These are phyloP conservation scores for Drosophila melanosoma DNA, from an alignment of 2,888 invertebrate genomes.

Conservation along the genomic window DNA sequence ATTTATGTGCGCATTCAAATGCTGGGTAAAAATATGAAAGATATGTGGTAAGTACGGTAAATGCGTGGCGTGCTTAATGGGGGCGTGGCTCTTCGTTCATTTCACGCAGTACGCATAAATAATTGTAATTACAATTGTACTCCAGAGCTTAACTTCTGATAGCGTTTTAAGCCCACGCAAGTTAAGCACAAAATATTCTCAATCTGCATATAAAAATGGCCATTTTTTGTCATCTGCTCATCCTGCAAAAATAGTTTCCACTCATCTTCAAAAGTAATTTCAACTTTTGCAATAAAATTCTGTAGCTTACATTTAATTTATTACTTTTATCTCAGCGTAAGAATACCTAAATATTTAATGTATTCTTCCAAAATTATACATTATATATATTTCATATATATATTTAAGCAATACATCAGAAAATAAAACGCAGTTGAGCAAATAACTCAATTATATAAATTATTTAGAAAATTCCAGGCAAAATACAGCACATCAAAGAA, in stretches of 20 bases:
- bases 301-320: neutral
- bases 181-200: conserved; percentile 4
- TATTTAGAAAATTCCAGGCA: neutral
- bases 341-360: neutral
- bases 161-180: conserved; percentile 44
- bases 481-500: neutral
- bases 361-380: neutral
- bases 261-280: neutral
- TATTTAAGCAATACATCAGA: neutral
- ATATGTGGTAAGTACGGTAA: conserved; percentile 28
- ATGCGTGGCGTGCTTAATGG: conserved; percentile 24
- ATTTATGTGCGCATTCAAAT: conserved; percentile 53
- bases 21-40: conserved; percentile 33
- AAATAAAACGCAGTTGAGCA: neutral
- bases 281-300: neutral
- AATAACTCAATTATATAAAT: neutral
- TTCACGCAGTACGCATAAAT: conserved; percentile 49
- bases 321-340: neutral
- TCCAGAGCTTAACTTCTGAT: conserved; percentile 60
- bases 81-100: conserved; percentile 24
- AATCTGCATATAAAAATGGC: neutral
- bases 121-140: conserved; percentile 62
- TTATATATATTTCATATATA: neutral
- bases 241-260: neutral
- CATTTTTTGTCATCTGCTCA: neutral